phyloP scores from a whole-genome alignment of 2,797 vertebrate genomes.

The Myripristis murdjan region DNA sequence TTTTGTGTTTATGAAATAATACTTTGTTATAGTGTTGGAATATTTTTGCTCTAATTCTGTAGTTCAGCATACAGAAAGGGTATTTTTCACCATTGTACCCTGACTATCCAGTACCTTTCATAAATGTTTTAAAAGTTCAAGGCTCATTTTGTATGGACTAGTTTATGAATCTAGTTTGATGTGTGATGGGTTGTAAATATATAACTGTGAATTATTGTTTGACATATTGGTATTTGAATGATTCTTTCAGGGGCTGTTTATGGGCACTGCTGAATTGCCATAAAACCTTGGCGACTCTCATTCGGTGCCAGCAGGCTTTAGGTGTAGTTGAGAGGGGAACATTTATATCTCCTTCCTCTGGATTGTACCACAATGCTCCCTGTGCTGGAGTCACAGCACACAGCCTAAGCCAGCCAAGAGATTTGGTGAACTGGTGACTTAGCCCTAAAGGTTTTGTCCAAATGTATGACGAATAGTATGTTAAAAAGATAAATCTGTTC shows the following conservation, averaged over 20 bases:
- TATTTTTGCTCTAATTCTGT: background rate
- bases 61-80: too few species aligned
- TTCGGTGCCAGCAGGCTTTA: background rate
- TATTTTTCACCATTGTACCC: background rate
- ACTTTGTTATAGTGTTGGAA: background rate
- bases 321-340: background rate
- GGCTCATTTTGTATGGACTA: background rate
- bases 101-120: too few species aligned
- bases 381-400: conserved; percentile 1
- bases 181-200: background rate
- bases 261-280: background rate
- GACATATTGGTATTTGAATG: background rate
- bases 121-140: background rate
- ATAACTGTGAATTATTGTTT: conserved; percentile 2
- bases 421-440: background rate
- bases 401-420: conserved; percentile 1
- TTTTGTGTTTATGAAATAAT: background rate
- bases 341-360: background rate
- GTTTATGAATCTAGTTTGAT: background rate
- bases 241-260: background rate
- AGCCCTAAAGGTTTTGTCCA: background rate
- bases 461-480: background rate
- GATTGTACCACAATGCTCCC: background rate
- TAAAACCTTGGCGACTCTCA: background rate
- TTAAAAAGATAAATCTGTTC: conserved; percentile 3